These are phyloP conservation scores for Tinea trinotella DNA, from an alignment of 2,888 invertebrate genomes.

Conservation along the genomic window DNA sequence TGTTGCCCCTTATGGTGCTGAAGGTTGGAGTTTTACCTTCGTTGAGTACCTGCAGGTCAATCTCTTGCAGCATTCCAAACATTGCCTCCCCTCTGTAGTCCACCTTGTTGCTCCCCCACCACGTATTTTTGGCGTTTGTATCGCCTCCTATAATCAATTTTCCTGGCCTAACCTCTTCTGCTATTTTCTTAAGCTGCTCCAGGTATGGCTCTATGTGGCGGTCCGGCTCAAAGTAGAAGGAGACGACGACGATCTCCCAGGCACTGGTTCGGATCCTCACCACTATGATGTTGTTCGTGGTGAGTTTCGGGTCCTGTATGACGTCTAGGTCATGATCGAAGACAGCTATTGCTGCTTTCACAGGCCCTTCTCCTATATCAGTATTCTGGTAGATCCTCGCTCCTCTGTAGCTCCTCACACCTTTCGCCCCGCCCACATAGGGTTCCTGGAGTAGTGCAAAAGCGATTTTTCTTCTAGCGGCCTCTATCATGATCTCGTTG, in stretches of 20 bases:
- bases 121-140: constrained; percentile 17
- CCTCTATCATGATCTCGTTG: constrained; percentile 14
- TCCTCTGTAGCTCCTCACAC: constrained; percentile 4
- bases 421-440: too few relatives aligned
- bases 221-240: constrained; percentile 24
- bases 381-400: constrained; percentile 18
- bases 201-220: constrained; percentile 21
- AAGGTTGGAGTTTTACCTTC: constrained; percentile 25
- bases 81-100: background rate
- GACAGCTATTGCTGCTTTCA: constrained; percentile 20
- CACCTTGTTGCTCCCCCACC: constrained; percentile 20
- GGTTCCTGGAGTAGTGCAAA: constrained; percentile 17
- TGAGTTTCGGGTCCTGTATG: constrained; percentile 10
- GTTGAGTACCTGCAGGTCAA: constrained; percentile 26
- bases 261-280: constrained; percentile 18
- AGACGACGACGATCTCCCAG: constrained; percentile 21
- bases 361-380: constrained; percentile 7
- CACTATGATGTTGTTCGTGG: too few relatives aligned
- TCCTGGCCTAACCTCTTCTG: background rate
- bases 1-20: background rate
- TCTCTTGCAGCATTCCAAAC: background rate
- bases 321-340: constrained; percentile 12
- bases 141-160: background rate
- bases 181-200: background rate
- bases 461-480: background rate